Evolutionary conservation across 1,140 invertebrate genomes (phyloP).

Genomic region (Nasonia giraulti): DNA sequence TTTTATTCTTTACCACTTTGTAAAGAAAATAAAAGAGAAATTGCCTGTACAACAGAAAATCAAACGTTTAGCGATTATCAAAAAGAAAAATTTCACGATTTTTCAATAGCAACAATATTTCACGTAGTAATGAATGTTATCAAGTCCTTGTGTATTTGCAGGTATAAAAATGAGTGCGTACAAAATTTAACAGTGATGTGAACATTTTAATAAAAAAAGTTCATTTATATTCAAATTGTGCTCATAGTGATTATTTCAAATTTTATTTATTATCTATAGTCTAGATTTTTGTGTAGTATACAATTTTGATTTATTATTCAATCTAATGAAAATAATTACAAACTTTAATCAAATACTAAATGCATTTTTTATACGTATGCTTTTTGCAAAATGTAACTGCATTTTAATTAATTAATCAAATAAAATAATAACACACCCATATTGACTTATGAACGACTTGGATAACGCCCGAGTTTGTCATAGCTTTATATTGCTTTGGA

Average conservation of each 20-base stretch:
- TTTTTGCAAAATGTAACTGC: background rate
- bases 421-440: background rate
- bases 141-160: constrained; percentile 21
- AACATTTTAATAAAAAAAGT: background rate
- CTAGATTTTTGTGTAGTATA: background rate
- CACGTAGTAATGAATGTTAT: constrained; percentile 24
- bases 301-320: background rate
- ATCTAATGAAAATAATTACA: background rate
- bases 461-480: background rate
- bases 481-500: background rate
- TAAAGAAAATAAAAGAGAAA: background rate
- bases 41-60: background rate
- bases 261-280: no score
- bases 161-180: background rate
- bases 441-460: background rate
- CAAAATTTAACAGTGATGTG: background rate
- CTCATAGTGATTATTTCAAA: background rate
- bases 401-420: background rate
- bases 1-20: no score
- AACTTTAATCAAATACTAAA: background rate
- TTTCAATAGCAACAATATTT: background rate
- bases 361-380: background rate
- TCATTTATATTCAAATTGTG: no score
- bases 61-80: background rate
- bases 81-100: background rate